These are phyloP conservation scores for Phrynocephalus guinanensis DNA, from an alignment of 2,797 vertebrate genomes.

Conservation along the genomic window DNA sequence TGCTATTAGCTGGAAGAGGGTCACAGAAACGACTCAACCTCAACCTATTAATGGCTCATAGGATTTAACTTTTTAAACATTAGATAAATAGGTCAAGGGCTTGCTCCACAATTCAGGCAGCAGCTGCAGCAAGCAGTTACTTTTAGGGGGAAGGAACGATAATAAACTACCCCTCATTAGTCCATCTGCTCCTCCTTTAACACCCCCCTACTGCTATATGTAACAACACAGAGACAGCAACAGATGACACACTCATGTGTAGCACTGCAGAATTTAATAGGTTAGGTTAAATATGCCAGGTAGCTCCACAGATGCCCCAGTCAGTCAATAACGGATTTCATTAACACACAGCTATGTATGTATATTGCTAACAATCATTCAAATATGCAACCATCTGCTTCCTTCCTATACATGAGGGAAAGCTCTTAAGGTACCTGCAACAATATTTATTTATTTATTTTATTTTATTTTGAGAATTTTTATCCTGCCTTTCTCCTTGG, in stretches of 20 bases:
- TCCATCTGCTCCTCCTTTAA: background rate
- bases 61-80: background rate
- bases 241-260: background rate
- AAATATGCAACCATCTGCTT: background rate
- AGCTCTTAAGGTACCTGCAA: background rate
- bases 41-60: conserved; percentile 37
- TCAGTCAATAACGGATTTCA: background rate
- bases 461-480: no score
- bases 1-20: conserved; percentile 37
- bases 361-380: background rate
- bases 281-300: background rate
- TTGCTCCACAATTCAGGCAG: fast-evolving
- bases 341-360: background rate
- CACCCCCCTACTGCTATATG: background rate
- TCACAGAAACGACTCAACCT: conserved; percentile 42
- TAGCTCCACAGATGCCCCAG: background rate
- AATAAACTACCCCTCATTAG: background rate
- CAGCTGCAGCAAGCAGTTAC: background rate
- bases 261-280: background rate
- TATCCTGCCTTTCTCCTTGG: no score
- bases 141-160: background rate
- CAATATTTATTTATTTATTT: background rate
- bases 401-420: no score
- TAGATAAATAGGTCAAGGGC: conserved; percentile 27
- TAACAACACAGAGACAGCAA: background rate